Evolutionary conservation across 2,797 vertebrate genomes (phyloP), one percentile per base, ranked within the genome.

Genomic region (Malurus splendens): DNA sequence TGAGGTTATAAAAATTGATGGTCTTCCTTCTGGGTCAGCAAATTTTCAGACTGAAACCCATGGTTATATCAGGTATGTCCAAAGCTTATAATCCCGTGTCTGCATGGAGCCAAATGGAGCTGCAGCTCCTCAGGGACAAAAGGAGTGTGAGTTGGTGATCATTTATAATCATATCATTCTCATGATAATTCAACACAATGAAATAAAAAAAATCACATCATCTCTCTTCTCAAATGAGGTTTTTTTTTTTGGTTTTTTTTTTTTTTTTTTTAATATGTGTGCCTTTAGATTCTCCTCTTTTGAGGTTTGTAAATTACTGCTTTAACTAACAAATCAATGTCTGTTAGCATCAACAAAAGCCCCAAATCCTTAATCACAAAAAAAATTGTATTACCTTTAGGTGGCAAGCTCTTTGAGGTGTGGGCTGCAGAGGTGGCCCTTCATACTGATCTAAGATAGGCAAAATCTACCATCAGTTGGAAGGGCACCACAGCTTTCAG

Each of bases 131-230:
- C 14, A 36, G 25, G 52, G 33, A 32, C 12, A 54, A 44, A 45
- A 72, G n/a, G 2, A 72, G 3, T 38, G 6, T 56, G 12, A 25
- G 2, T 33, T 57, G 24, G 4, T 73, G 10, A 4, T 56, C 4
- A 12, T 44, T 70, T 66, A 14, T 32, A 87, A 60, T 71, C 41
- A 22, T 18, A 36, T 25, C 30, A 6, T 12, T 62, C 50, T 67
- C 51, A 9, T 25, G 38, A 64, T 57, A 76, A 79, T 44, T 87
- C 18, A 76, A 65, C 17, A 12, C 6, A 50, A 2, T 60, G 44
- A 62, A 86, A 60, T 61, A 73, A 28, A 73, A 28, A 45, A 3
- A 1, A 18, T 13, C 17, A 32, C 24, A 47, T 13, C 0, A 0
- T 39, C 2, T 75, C 18, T 68, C 7, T 54, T 32, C 7, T 51